A percentile compares a stretch with the other conserved stretches of the same genome.
phyloP scores from a whole-genome alignment of 1,140 invertebrate genomes.

The Musca domestica region DNA sequence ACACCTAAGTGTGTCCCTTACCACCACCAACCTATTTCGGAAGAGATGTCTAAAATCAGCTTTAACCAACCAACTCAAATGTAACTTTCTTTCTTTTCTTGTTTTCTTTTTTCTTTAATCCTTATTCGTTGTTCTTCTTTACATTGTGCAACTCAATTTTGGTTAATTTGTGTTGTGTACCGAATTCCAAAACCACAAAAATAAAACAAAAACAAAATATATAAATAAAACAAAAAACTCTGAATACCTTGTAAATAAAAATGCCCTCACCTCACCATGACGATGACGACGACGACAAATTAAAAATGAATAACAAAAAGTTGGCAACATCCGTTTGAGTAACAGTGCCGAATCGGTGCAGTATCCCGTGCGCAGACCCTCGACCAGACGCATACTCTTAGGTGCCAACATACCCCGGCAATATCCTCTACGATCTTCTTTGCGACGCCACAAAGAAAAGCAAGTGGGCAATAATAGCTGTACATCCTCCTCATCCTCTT shows the following conservation, averaged over 20 bases:
- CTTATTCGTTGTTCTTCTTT: background rate
- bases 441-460: constrained; percentile 69
- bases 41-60: too few species aligned
- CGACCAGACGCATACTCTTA: constrained; percentile 60
- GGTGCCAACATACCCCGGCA: constrained; percentile 65
- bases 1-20: too few species aligned
- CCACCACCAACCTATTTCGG: too few species aligned
- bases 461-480: constrained; percentile 35
- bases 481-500: constrained; percentile 36
- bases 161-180: constrained; percentile 20
- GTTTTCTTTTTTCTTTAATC: constrained; percentile 16
- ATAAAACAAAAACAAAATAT: background rate
- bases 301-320: constrained; percentile 33
- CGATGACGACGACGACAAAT: background rate
- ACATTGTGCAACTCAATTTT: constrained; percentile 3
- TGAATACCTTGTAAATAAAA: constrained; percentile 15
- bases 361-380: constrained; percentile 57
- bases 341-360: constrained; percentile 68
- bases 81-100: constrained; percentile 14
- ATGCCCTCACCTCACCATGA: background rate
- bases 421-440: constrained; percentile 64
- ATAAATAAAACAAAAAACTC: constrained; percentile 6
- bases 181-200: constrained; percentile 7
- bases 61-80: constrained; percentile 5
- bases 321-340: constrained; percentile 61